Conservation (phyloP, 2,113 vertebrate species). For the Corythaixoides concolor region DNA sequence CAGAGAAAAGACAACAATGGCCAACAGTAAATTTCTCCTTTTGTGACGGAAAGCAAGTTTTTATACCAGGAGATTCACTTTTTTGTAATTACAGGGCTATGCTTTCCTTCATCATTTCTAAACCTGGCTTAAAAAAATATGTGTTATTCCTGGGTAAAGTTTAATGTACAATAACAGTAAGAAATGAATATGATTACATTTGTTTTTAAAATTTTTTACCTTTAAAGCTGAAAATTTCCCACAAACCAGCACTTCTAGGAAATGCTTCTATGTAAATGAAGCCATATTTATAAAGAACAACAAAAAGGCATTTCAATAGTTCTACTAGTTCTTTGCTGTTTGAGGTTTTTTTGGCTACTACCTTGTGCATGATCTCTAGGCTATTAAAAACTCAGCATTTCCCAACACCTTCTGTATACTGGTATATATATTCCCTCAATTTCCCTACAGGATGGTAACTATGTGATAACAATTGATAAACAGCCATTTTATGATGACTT, state of each 20-base stretch:
- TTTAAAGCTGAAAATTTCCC: background rate
- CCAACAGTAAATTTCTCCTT: background rate
- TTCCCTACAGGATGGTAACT: background rate
- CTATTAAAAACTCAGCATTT: background rate
- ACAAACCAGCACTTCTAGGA: background rate
- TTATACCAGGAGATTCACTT: background rate
- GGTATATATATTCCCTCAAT: background rate
- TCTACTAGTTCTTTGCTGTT: background rate
- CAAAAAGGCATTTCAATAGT: background rate
- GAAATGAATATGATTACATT: background rate
- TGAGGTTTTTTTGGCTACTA: background rate
- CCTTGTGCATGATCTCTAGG: background rate
- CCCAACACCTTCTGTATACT: background rate
- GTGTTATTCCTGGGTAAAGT: background rate
- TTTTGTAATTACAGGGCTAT: background rate
- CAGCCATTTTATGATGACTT: background rate
- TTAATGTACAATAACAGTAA: background rate
- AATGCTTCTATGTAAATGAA: background rate
- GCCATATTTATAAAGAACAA: background rate
- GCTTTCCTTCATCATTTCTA: background rate
- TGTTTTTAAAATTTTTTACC: accelerated
- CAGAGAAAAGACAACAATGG: background rate
- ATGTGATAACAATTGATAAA: background rate
- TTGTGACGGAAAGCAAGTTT: background rate
- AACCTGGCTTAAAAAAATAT: background rate